These are phyloP conservation scores for Rhodinocichla rosea DNA, from an alignment of 2,113 vertebrate species.

Conservation along the genomic window DNA sequence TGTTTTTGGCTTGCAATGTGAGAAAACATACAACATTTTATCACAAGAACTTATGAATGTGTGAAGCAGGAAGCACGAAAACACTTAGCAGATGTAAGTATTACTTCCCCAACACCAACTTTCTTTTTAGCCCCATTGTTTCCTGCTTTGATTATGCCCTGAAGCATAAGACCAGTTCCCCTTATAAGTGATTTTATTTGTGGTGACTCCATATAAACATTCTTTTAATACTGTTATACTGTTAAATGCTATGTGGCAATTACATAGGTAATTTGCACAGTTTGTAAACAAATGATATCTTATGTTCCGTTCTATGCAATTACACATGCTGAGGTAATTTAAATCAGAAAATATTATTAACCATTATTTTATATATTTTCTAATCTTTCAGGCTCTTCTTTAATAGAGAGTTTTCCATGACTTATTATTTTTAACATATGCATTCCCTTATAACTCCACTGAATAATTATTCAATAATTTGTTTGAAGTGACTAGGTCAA, in stretches of 20 bases:
- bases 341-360: background rate
- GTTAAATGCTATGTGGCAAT: background rate
- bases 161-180: background rate
- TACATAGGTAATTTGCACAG: background rate
- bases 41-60: conserved; percentile 19
- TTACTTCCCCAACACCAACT: background rate
- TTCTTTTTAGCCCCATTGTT: background rate
- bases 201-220: background rate
- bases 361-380: background rate
- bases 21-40: conserved; percentile 11
- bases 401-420: background rate
- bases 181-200: background rate
- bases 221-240: background rate
- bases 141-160: conserved; percentile 19
- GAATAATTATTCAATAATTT: background rate
- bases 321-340: background rate
- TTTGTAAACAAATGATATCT: background rate
- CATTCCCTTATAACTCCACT: background rate
- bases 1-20: conserved; percentile 14
- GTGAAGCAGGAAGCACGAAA: conserved; percentile 43
- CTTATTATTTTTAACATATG: background rate
- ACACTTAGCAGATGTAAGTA: conserved; percentile 9
- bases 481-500: background rate
- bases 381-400: background rate
- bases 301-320: background rate